Evolutionary conservation across 2,888 invertebrate species (phyloP).

Genomic region (Monopis laevigella): DNA sequence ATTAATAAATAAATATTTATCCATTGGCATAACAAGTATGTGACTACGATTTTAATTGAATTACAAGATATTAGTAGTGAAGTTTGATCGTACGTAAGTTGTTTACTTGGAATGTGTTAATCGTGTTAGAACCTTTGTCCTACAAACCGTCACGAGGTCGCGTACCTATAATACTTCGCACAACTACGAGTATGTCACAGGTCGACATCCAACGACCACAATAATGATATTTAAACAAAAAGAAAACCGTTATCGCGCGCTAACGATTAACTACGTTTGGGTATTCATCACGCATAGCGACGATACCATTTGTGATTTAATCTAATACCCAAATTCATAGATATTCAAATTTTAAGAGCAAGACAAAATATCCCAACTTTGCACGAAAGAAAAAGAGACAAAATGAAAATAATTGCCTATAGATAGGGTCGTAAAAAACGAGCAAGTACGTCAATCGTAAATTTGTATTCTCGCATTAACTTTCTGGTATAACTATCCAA

Average conservation of each 20-base stretch:
- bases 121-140: too few relatives aligned
- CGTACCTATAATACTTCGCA: too few relatives aligned
- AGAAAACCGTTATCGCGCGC: conserved; percentile 6
- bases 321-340: conserved; percentile 6
- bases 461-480: conserved; percentile 4
- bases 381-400: background rate
- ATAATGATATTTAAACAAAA: conserved; percentile 5
- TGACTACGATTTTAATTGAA: too few relatives aligned
- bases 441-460: conserved; percentile 2
- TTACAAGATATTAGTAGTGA: too few relatives aligned
- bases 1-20: too few relatives aligned
- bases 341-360: background rate
- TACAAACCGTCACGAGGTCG: too few relatives aligned
- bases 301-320: too few relatives aligned
- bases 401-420: background rate
- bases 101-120: background rate
- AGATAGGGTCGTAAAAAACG: too few relatives aligned
- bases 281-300: too few relatives aligned
- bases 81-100: background rate
- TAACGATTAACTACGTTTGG: conserved; percentile 1
- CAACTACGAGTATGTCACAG: conserved; percentile 3
- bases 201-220: background rate
- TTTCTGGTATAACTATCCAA: conserved; percentile 1
- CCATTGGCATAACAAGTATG: too few relatives aligned
- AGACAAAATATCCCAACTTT: background rate